phyloP scores from a whole-genome alignment of 2,888 invertebrate species.

The Stratiomys singularior region DNA sequence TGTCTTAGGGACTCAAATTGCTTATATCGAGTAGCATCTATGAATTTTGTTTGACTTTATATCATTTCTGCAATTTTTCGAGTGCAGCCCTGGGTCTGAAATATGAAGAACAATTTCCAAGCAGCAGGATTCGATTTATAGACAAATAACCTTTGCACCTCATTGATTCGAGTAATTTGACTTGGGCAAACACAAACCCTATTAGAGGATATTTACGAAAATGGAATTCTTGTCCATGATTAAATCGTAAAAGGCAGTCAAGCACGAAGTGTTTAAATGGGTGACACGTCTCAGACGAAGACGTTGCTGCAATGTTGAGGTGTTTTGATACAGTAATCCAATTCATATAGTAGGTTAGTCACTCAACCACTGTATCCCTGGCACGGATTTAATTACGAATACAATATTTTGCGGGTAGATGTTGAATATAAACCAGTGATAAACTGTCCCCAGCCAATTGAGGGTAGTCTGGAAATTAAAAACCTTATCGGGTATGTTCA shows the following conservation, averaged over 20 bases:
- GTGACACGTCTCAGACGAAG: too few relatives aligned
- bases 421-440: too few relatives aligned
- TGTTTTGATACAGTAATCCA: too few relatives aligned
- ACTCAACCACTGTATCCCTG: too few relatives aligned
- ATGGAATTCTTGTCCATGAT: slow-evolving; percentile 27
- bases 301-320: not conserved
- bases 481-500: not conserved
- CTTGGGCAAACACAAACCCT: slow-evolving; percentile 29
- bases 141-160: slow-evolving; percentile 35
- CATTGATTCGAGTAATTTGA: slow-evolving; percentile 36
- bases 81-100: not conserved
- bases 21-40: too few relatives aligned
- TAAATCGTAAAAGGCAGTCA: slow-evolving; percentile 16
- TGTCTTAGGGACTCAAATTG: too few relatives aligned
- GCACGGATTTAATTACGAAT: too few relatives aligned
- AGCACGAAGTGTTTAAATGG: slow-evolving; percentile 29
- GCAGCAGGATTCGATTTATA: slow-evolving; percentile 8
- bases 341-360: too few relatives aligned
- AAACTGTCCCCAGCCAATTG: not conserved
- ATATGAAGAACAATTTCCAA: not conserved
- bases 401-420: too few relatives aligned
- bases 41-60: too few relatives aligned
- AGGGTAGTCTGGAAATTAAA: not conserved
- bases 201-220: slow-evolving; percentile 21
- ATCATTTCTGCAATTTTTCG: too few relatives aligned